A percentile compares a stretch with the other conserved stretches of the same genome.
Conservation (phyloP, 2,113 vertebrate species). For the Sphyrna mokarran region DNA sequence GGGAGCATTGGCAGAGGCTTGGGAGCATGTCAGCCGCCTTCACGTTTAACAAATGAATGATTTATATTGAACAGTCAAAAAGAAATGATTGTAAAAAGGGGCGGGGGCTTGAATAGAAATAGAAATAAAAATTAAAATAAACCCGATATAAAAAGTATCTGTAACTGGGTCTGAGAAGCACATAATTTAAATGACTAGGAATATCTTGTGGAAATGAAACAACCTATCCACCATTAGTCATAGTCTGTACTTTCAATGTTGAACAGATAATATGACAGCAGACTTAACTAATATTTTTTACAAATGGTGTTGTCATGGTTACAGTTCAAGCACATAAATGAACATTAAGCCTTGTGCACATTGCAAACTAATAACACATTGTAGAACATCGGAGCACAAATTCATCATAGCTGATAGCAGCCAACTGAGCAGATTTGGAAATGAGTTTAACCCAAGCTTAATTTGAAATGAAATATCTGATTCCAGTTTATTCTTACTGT, state of each 20-base stretch:
- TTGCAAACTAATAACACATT: constrained; percentile 28
- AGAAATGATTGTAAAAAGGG: not conserved
- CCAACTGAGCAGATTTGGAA: not conserved
- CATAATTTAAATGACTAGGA: not conserved
- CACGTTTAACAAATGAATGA: not conserved
- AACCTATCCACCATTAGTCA: not conserved
- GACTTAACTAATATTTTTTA: not conserved
- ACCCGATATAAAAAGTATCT: not conserved
- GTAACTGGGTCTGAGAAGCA: not conserved
- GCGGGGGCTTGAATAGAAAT: not conserved
- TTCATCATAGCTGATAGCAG: not conserved
- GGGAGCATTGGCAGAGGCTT: not conserved
- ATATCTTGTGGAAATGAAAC: not conserved
- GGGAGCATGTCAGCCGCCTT: not conserved
- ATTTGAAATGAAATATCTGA: not conserved
- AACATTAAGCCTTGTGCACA: constrained; percentile 1
- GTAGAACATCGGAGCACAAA: not conserved
- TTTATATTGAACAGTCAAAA: not conserved
- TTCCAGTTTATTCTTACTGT: not conserved
- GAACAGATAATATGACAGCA: not conserved
- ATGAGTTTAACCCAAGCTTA: not conserved
- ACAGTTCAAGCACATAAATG: constrained; percentile 7
- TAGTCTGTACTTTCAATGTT: not conserved
- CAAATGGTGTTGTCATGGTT: constrained; percentile 34
- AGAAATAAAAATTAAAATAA: not conserved